Evolutionary conservation across 2,113 vertebrate genomes (phyloP), one percentile per base, ranked within the genome.

Genomic region (Zosterops japonicus): DNA sequence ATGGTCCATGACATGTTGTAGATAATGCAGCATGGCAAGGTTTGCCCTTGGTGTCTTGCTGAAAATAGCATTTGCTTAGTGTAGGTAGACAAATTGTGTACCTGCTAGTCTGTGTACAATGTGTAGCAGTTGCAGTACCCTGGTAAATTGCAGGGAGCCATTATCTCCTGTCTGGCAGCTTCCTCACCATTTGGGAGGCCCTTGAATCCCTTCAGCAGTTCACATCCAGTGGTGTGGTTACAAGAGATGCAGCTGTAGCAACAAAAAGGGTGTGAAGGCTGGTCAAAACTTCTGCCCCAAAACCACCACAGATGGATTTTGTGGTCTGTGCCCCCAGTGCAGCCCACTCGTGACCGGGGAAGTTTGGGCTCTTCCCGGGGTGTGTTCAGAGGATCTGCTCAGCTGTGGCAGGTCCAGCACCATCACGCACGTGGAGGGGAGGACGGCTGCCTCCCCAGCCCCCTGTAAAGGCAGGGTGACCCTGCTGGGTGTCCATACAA

Each of bases 261-360:
- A 23, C 31, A 61, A 31, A 49, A 83, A 44, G 31, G 4, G 4
- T 47, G 9, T 36, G 52, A 74, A 55, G 41, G 22, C 31, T 9
- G 3, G 55, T 68, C 46, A 18, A 55, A 74, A 15, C 47, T 81
- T 83, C 7, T 59, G 68, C 61, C 44, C 29, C 61, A 47, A 29
- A 88, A 71, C n/a, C 39, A 39, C 11, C 35, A 74, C 1, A 0
- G 57, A 6, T 65, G 50, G 41, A 12, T 65, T 47, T 39, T 59
- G 42, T 50, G 25, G 44, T 49, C 10, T 19, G 33, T 49, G 49
- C 14, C 5, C 31, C 28, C 1, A 2, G 46, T 0, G 1, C 0
- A 2, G 29, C 67, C 44, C 11, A 3, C 7, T 53, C 42, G 15
- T 57, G 47, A 8, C 17, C 0, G 0, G 29, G 16, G 25, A 67